Evolutionary conservation across 2,888 invertebrate species (phyloP), one percentile per base, ranked within the genome.

Genomic region (Ypsolopha sequella): DNA sequence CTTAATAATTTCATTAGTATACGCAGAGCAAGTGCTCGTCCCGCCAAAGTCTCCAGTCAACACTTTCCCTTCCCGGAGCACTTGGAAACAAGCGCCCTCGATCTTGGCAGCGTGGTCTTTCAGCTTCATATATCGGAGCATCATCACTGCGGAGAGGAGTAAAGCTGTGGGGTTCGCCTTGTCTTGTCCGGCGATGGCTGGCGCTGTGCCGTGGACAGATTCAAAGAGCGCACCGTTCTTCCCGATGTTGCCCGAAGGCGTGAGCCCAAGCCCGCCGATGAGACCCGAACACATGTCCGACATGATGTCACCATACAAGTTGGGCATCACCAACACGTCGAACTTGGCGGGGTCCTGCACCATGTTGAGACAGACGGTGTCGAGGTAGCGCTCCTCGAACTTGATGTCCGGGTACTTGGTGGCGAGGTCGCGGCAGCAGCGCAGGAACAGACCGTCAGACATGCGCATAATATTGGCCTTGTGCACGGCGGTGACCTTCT

Each of bases 391-490:
- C 86, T 99, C 99, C 86, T 98, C 97, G 76, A 99, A 99, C 80
- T 93, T 93, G 59, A 99, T 92, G 66, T 96, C 94, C 1, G 96
- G 95, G 84, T 99, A 99, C 73, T 96, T 93, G 69, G 94, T 93
- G 13, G 99, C 98, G 65, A 94, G 93, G 54, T 98, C 96, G 65
- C 99, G 95, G 73, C 97, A 99, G 72, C 98, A 98, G 59, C 95
- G 91, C 76, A 99, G 87, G 88, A 99, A 99, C 59, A 99, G 90
- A 62, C 99, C 99, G 78, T 99, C 99, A 0, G 99, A 99, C 98
- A 99, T 98, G 68, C 99, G 93, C 98, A 99, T 99, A 70, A 99
- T 98, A 72, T 98, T 99, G 41, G 99, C 99, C 87, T 99, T 99
- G 87, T 99, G 99, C 2, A 99, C 99, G 53, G 98, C 99, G 1